Conservation (phyloP, 2,113 vertebrate species). For the Rhinoderma darwinii region DNA sequence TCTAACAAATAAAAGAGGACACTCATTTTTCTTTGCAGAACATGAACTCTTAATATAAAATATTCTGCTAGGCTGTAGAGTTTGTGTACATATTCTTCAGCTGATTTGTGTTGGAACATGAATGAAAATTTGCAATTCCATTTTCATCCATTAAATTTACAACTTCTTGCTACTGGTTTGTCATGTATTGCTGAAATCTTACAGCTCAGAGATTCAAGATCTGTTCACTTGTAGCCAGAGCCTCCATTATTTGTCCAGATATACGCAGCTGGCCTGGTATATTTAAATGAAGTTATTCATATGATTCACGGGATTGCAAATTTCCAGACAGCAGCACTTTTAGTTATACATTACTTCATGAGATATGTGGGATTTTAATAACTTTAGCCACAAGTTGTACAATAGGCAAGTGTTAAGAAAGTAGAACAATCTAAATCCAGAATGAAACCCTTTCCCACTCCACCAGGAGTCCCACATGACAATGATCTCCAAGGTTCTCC, state of each 20-base stretch:
- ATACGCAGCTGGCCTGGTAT: constrained; percentile 3
- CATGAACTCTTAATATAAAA: not conserved
- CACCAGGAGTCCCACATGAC: too few species aligned
- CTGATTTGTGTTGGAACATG: constrained; percentile 23
- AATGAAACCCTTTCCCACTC: too few species aligned
- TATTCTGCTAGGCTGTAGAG: not conserved
- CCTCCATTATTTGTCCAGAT: constrained; percentile 33
- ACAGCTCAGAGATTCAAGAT: constrained; percentile 18
- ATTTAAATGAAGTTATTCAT: constrained; percentile 34
- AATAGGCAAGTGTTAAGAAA: not conserved
- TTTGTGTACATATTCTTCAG: not conserved
- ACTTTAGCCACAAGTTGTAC: not conserved
- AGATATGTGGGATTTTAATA: not conserved
- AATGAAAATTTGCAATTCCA: constrained; percentile 39
- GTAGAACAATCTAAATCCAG: not conserved
- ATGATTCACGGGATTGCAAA: constrained; percentile 16
- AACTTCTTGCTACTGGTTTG: constrained; percentile 16
- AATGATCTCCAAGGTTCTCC: too few species aligned
- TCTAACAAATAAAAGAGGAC: not conserved
- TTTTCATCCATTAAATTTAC: constrained; percentile 40
- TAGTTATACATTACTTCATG: not conserved
- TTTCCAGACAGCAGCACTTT: constrained; percentile 13
- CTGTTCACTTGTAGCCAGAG: constrained; percentile 11
- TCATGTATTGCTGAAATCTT: constrained; percentile 29
- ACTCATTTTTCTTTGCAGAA: not conserved